Evolutionary conservation across 2,888 invertebrate genomes (phyloP).

Genomic region (Fragum sueziense): DNA sequence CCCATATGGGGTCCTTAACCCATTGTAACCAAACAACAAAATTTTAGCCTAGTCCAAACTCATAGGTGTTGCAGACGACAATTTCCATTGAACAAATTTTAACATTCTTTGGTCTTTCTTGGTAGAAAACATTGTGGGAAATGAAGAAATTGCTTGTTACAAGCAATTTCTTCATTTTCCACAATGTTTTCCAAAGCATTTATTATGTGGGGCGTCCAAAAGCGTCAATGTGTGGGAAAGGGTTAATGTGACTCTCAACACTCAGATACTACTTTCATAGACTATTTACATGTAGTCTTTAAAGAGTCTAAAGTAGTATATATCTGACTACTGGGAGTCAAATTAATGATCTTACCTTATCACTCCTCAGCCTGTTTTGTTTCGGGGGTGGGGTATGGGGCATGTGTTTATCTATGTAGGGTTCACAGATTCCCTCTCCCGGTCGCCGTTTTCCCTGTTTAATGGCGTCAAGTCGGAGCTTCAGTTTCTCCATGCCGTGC

Average conservation of each 20-base stretch:
- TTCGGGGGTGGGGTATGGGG: constrained; percentile 48
- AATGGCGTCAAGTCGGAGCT: constrained; percentile 64
- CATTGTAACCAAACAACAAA: no score
- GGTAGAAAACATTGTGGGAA: constrained; percentile 5
- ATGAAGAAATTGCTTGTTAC: neutral
- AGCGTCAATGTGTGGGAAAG: neutral
- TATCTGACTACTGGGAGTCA: no score
- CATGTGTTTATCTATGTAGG: constrained; percentile 54
- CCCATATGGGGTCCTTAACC: no score
- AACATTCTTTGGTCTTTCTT: no score
- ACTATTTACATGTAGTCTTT: no score
- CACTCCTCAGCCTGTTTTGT: constrained; percentile 45
- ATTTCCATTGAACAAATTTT: no score
- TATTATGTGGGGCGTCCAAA: neutral
- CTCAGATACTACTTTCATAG: no score
- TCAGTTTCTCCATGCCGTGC: constrained; percentile 61
- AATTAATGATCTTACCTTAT: constrained; percentile 39
- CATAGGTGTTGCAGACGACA: no score
- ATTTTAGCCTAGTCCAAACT: no score
- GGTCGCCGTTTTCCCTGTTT: constrained; percentile 62
- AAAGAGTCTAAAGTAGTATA: no score
- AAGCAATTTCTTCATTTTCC: neutral
- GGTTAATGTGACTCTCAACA: neutral
- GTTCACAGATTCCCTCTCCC: constrained; percentile 62
- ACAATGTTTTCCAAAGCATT: neutral